phyloP scores from a whole-genome alignment of 35 echinoderm and acorn worm genomes.

The Patiria miniata region DNA sequence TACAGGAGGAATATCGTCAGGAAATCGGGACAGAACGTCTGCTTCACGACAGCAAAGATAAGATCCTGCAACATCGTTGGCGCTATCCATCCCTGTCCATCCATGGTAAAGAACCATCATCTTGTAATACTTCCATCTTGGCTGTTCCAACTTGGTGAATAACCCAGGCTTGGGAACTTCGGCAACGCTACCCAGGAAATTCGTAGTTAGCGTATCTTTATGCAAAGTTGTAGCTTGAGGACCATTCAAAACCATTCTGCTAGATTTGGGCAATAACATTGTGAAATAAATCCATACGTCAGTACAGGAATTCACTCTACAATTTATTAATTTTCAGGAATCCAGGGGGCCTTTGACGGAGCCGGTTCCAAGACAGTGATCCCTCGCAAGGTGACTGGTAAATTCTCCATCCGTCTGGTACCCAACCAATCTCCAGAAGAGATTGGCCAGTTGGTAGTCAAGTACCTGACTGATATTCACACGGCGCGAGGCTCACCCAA shows the following conservation, averaged over 20 bases:
- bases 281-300: too few relatives aligned
- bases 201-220: too few relatives aligned
- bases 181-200: too few relatives aligned
- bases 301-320: too few relatives aligned
- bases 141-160: too few relatives aligned
- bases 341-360: slow-evolving; percentile 86
- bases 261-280: too few relatives aligned
- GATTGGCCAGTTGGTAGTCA: slow-evolving; percentile 58
- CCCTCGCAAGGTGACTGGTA: slow-evolving; percentile 86
- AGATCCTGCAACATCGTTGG: slow-evolving; percentile 84
- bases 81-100: slow-evolving; percentile 87
- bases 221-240: too few relatives aligned
- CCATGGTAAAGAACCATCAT: slow-evolving; percentile 66
- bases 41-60: slow-evolving; percentile 72
- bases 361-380: slow-evolving; percentile 90
- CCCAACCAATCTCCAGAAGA: slow-evolving; percentile 73
- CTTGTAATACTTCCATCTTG: too few relatives aligned
- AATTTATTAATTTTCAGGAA: slow-evolving; percentile 52
- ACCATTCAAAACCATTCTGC: too few relatives aligned
- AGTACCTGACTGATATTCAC: slow-evolving; percentile 67
- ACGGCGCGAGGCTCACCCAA: slow-evolving; percentile 71
- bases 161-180: too few relatives aligned
- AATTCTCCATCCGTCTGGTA: slow-evolving; percentile 96
- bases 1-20: slow-evolving; percentile 71
- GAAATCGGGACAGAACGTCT: slow-evolving; percentile 65